Conservation (phyloP, 2,888 invertebrate species). For the Tenthredo distinguenda region DNA sequence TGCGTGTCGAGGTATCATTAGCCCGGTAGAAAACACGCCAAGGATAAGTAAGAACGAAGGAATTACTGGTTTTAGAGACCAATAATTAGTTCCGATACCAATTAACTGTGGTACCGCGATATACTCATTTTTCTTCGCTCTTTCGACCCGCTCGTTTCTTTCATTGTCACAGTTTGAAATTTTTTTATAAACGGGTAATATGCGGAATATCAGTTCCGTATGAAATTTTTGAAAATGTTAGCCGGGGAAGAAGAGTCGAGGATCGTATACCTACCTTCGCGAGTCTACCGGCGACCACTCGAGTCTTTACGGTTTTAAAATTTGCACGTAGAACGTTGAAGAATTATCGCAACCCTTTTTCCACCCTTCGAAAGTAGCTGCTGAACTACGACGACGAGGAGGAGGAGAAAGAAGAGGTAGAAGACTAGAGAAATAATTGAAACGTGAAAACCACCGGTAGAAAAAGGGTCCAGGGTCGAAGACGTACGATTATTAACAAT, state of each 20-base stretch:
- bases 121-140: background rate
- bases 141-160: background rate
- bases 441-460: background rate
- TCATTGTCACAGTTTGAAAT: background rate
- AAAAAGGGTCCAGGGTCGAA: no score
- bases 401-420: background rate
- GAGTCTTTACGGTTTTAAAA: background rate
- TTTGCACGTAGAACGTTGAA: constrained; percentile 2
- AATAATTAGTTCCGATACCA: constrained; percentile 48
- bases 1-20: constrained; percentile 43
- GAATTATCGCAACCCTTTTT: background rate
- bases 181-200: no score
- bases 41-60: constrained; percentile 38
- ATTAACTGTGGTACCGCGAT: background rate
- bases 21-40: constrained; percentile 33
- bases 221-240: background rate
- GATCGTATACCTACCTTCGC: background rate
- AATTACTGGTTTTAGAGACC: constrained; percentile 45
- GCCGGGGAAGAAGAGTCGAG: background rate
- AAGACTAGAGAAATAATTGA: constrained; percentile 41
- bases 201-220: no score
- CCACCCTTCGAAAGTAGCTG: background rate
- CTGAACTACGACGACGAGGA: background rate
- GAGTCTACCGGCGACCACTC: background rate
- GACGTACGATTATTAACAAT: background rate